Base-by-base conservation (phyloP, 2,113 vertebrate species). In the Colistium nudipinnis region DNA sequence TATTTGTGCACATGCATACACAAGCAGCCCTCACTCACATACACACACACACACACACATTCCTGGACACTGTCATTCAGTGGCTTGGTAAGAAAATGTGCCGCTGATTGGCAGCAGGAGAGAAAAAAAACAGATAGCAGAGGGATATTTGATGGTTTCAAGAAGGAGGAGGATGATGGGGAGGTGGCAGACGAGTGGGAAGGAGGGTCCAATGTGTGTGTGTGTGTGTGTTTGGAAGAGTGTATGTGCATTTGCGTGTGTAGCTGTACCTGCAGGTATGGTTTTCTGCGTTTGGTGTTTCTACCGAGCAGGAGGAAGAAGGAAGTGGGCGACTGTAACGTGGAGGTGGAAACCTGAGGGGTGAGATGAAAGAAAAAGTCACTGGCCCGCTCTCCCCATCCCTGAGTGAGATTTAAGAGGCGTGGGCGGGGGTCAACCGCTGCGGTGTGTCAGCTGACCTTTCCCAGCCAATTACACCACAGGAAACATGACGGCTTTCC, bases 351-450 rank as follows among this genome's bases (percentile, higher is more conserved):
- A 38, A 54, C 16, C 19, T 24, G 53, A 70, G 53, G 67, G 20
- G 36, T 22, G 60, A 75, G 64, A 87, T 79, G 80, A 88, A 88
- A 80, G 70, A 82, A 49, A 54, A 24, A 82, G 80, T 74, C 28
- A 44, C 76, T 76, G 80, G 85, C 82, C 67, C 39, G n/a, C 39
- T 10, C 66, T 51, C 55, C 68, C 72, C 38, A 45, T 65, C 62
- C 14, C 57, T 90, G 86, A 91, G 84, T 84, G 82, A 90, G 86
- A 88, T 89, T 84, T 89, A 92, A 88, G 83, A 88, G 83, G 80
- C 53, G 74, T 75, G 73, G 69, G 72, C 59, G 54, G 87, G 76
- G 87, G 75, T 85, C 69, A 75, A 72, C 67, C 30, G 57, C 64
- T 53, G 69, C 45, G 72, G 75, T 78, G 88, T 84, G 85, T 84